Evolutionary conservation across 2,113 vertebrate genomes (phyloP).

Genomic region (Castor canadensis): DNA sequence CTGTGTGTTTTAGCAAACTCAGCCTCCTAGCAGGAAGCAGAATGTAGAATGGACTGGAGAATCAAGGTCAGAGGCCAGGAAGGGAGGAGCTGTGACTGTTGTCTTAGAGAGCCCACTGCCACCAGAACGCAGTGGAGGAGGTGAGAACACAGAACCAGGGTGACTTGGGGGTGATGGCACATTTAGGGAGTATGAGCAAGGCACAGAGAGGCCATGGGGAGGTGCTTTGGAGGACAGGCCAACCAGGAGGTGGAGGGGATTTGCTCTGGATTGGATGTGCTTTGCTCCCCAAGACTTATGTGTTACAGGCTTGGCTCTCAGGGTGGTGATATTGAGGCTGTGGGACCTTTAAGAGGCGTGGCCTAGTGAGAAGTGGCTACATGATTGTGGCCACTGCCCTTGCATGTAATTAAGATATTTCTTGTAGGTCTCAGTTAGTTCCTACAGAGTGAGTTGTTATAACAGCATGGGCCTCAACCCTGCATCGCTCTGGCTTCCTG

Average conservation of each 20-base stretch:
- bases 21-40: not conserved
- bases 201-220: not conserved
- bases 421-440: not conserved
- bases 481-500: not conserved
- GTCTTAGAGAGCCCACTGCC: not conserved
- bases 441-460: not conserved
- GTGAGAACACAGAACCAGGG: fast-evolving
- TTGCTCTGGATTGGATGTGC: too few species aligned
- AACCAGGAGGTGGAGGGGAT: not conserved
- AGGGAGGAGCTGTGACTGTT: not conserved
- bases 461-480: not conserved
- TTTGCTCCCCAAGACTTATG: not conserved
- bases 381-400: not conserved
- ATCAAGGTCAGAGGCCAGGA: not conserved
- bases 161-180: fast-evolving
- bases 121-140: not conserved
- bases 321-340: too few species aligned
- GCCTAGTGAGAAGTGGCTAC: not conserved
- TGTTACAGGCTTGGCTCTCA: not conserved
- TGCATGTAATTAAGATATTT: not conserved
- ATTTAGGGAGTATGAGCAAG: not conserved
- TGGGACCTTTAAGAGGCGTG: not conserved
- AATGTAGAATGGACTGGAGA: too few species aligned
- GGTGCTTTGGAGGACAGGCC: not conserved
- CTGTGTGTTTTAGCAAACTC: not conserved